A percentile compares a stretch with the other conserved stretches of the same genome.
These are phyloP conservation scores for Lateolabrax maculatus DNA, from an alignment of 2,797 vertebrate species.

Conservation along the genomic window DNA sequence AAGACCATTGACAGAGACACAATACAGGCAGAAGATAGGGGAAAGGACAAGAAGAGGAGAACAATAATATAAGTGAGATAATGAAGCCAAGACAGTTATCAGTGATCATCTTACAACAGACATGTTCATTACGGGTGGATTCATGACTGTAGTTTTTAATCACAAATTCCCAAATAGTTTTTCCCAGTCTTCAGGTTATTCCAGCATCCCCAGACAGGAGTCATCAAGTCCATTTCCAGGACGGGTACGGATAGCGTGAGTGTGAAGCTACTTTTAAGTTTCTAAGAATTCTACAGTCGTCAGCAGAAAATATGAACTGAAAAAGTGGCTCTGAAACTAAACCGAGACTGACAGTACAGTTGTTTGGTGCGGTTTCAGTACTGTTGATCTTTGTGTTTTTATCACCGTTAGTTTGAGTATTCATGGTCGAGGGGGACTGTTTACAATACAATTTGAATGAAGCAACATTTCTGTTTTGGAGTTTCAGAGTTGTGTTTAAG, in stretches of 20 bases:
- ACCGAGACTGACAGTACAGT: too few species aligned
- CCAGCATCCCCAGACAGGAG: conserved; percentile 18
- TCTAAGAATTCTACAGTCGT: not conserved
- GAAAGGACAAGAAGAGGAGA: conserved; percentile 16
- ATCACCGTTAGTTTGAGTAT: not conserved
- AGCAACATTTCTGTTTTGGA: not conserved
- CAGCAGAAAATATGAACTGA: conserved; percentile 1
- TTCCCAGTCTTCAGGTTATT: conserved; percentile 12
- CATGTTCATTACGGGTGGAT: conserved; percentile 12
- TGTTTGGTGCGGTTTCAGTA: not conserved
- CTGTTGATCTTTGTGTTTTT: not conserved
- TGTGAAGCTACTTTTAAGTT: not conserved
- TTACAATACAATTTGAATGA: not conserved
- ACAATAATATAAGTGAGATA: conserved; percentile 35
- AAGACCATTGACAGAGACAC: conserved; percentile 15
- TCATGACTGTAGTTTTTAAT: conserved; percentile 12
- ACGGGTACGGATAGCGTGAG: not conserved
- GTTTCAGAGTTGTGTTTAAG: not conserved
- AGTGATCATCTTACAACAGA: conserved; percentile 40
- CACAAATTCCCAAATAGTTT: conserved; percentile 9
- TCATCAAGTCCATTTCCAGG: conserved; percentile 18
- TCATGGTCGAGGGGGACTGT: not conserved
- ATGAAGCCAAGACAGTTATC: conserved; percentile 16
- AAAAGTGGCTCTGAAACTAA: not conserved
- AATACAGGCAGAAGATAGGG: not conserved